Evolutionary conservation across 2,797 vertebrate genomes (phyloP), one percentile per base, ranked within the genome.

Genomic region (Gymnocypris eckloni): DNA sequence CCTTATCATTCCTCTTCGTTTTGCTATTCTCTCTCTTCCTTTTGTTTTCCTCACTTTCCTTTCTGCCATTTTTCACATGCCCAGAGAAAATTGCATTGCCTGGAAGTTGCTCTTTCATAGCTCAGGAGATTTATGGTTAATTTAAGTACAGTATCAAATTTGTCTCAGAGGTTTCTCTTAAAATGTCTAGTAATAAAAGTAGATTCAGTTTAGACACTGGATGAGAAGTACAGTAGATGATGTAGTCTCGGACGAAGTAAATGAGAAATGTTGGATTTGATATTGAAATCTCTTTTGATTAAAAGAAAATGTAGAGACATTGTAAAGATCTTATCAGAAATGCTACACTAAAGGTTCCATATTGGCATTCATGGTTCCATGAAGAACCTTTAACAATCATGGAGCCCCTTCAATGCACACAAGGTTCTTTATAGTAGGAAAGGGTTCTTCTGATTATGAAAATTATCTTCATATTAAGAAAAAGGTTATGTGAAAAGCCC

Each of bases 11-110:
- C 33, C 22, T 71, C 28, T 43, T 73, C 20, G 48, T 66, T 84
- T 67, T 33, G 52, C 41, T 18, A 39, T 45, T 18, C 54, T 52
- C 39, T 39, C 83, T 28, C 64, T 78, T 59, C 5, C 43, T 33
- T 71, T 89, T 90, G 72, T 79, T 48, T 73, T 61, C 56, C 6
- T 50, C 18, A 61, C 52, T 81, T 69, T 83, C 79, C 48, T 59
- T 52, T 64, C 64, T 71, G 33, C 2, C 41, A 7, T 70, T 43
- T 59, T 69, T 43, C 75, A 84, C 64, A 28, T 54, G 48, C 82
- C 22, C 73, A 70, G 16, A 77, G 33, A 37, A 28, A 75, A 77
- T 67, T 28, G 22, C 11, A 50, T 66, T 83, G 54, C 71, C 73
- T n/a, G 54, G 33, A 25, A 16, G 59, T 83, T 83, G 43, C 33